Conservation (phyloP, 2,113 vertebrate genomes). For the Oreamnos americanus region DNA sequence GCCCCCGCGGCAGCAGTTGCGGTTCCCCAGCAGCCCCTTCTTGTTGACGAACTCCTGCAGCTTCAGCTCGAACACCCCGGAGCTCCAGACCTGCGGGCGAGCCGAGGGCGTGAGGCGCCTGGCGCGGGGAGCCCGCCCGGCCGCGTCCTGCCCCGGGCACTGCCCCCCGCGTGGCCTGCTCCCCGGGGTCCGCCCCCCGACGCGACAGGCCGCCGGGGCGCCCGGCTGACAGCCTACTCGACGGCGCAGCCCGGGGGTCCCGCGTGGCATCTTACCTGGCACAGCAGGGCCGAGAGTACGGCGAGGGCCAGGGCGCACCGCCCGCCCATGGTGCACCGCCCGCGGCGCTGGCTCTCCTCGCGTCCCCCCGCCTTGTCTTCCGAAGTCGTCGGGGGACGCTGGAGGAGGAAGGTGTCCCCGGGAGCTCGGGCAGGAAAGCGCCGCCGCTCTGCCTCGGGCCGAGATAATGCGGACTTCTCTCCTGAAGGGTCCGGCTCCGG, state of each 20-base stretch:
- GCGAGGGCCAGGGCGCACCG: conserved; percentile 85
- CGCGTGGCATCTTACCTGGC: conserved; percentile 86
- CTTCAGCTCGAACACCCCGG: conserved; percentile 97
- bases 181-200: neutral
- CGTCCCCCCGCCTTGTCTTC: neutral
- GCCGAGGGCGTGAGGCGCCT: neutral
- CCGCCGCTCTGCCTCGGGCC: conserved; percentile 71
- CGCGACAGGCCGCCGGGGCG: neutral
- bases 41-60: conserved; percentile 98
- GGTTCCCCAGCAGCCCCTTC: conserved; percentile 91
- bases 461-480: conserved; percentile 77
- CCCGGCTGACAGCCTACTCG: neutral
- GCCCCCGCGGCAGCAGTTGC: conserved; percentile 90
- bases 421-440: conserved; percentile 58
- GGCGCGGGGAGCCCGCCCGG: too few relatives aligned
- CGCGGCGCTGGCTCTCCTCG: conserved; percentile 28
- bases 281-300: conserved; percentile 86
- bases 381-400: neutral
- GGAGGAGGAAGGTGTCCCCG: conserved; percentile 52
- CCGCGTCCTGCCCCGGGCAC: neutral
- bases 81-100: conserved; percentile 86
- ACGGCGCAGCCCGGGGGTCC: neutral
- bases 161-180: neutral
- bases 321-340: conserved; percentile 87
- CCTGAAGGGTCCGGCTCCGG: conserved; percentile 66